phyloP scores from a whole-genome alignment of 2,888 invertebrate species.

The Cephus rjabovi region DNA sequence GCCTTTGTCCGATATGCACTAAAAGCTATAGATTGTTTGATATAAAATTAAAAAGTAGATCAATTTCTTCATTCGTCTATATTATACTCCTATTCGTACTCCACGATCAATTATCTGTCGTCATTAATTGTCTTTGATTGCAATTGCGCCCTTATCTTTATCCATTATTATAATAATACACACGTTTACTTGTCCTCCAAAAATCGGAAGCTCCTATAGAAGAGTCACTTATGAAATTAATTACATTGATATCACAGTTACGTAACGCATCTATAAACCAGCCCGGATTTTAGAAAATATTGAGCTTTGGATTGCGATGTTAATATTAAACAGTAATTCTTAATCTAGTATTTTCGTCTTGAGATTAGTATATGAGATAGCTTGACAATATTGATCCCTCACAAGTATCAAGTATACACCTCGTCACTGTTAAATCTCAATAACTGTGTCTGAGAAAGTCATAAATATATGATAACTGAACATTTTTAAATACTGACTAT shows the following conservation, averaged over 20 bases:
- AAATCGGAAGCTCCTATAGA: not conserved
- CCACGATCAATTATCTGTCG: not conserved
- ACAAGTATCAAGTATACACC: not conserved
- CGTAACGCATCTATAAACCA: not conserved
- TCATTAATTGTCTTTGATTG: not conserved
- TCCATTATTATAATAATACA: not conserved
- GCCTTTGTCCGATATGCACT: not conserved
- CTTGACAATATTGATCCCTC: not conserved
- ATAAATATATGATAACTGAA: not conserved
- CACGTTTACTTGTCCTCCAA: not conserved
- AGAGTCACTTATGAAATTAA: not conserved
- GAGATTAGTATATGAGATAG: not conserved
- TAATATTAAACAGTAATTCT: not conserved
- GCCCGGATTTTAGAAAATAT: not conserved
- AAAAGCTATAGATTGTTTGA: not conserved
- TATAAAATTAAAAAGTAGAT: not conserved
- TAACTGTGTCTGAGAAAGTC: not conserved
- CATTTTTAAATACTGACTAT: not conserved
- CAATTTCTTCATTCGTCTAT: no score
- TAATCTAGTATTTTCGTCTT: not conserved
- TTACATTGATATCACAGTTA: conserved; percentile 3
- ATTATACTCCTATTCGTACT: not conserved
- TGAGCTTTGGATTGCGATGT: not conserved
- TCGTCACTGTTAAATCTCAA: not conserved
- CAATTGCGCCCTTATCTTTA: not conserved